Base-by-base conservation (phyloP, 2,797 vertebrate species). In the Rhabdomys pumilio region DNA sequence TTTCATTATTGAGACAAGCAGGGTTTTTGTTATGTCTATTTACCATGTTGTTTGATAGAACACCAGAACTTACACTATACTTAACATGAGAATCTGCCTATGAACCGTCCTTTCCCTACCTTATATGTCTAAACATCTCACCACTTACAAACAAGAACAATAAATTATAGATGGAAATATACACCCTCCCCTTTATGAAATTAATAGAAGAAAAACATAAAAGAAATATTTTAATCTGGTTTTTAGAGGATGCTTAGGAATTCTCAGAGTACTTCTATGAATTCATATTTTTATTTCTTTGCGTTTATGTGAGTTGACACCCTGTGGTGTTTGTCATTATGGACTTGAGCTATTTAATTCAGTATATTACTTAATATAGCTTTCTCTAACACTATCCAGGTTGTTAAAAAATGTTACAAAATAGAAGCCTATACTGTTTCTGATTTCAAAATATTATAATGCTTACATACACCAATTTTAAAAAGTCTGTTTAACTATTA, bases 1-100 rank as follows among this genome's bases (percentile, higher is more conserved):
- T 31, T 53, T 8, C 17, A 19, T 9, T 50, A 38, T 8, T 53
- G 44, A 17, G 44, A 79, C 7, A 10, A 79, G 24, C 29, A 34
- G 31, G 4, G 4, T 1, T 59, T 6, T 59, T 47, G 1, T 2
- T 47, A 2, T 24, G 4, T n/a, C 4, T 11, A 47, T 20, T 77
- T 44, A 77, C 20, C 6, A 13, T 50, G 22, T 38, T 61, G 57
- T n/a, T 0, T 7, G 31, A 63, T 11, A 50, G 41, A 50, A 17
- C 41, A 77, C 11, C 20, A 79, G 31, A 77, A 38, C 0, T 24
- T 77, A 47, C 1, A 3, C 5, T 9, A 65, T 63, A 31, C 81
- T 41, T 84, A 38, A 38, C 34, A 59, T 34, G 41, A 50, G 17
- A 67, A 14, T 67, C 11, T 50, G 67, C 11, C 61, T 65, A 10